Base-by-base conservation (phyloP, 2,888 invertebrate genomes). In the Thera britannica region DNA sequence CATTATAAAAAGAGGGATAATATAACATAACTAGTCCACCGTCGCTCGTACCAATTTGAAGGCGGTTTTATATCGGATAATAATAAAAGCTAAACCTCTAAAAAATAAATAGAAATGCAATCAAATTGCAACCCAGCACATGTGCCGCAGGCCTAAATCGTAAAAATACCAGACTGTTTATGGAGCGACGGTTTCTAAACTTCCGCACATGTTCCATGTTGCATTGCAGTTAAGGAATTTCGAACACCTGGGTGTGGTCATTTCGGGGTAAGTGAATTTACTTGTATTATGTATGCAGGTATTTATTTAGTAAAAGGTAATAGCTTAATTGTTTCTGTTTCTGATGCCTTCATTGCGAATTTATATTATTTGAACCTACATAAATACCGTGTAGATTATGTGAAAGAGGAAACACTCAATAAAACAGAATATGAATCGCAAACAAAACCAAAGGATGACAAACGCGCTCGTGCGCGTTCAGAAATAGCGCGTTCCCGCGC, bases 401-500 rank as follows among this genome's bases (percentile, higher is more conserved):
- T 8, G 44, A 46, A 46, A 2, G 41, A 7, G 41, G 44, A 46
- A 46, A 9, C 44, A 46, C 44, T 46, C 44, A 46, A 46, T 9
- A 46, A 46, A 46, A 46, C 9, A 46, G 9, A 46, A 46, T 34
- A 4, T 51, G 23, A n/a, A 59, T 51, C 52, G 48, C 41, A 59
- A 34, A 54, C n/a, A 44, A 59, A 62, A 60, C 61, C 54, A 68
- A 68, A 62, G 60, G 49, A 72, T 75, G 73, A 77, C 69, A 76
- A 74, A 73, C 69, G 68, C 70, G 64, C 72, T 67, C 68, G 65
- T 68, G 71, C 58, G 55, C 23, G 71, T 68, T 72, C 77, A 71
- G 52, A 75, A 77, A 76, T 77, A 77, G 77, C 71, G 72, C 68
- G 65, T 60, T 71, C 73, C 68, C 66, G 71, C 65, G 67, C 72